Base-by-base conservation (phyloP, 2,888 invertebrate species). In the Volucella inflata region DNA sequence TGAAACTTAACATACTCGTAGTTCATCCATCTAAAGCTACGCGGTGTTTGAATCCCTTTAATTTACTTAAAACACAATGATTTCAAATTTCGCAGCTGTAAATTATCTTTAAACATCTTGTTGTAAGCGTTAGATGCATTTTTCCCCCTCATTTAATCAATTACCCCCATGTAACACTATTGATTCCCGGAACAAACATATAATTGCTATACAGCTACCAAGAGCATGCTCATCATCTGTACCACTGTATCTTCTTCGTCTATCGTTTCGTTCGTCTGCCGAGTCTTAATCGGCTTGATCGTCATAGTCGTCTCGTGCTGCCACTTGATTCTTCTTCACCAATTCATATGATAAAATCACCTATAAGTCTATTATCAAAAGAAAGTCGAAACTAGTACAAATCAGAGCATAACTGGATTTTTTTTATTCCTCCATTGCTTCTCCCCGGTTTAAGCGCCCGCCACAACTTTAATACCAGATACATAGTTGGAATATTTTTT, bases 371-470 rank as follows among this genome's bases (percentile, higher is more conserved):
- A 87, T 89, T 90, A 90, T 90, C 87, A 90, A 90, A 90, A 92
- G 92, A 92, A 91, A 92, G 91, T 91, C 90, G 89, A 91, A 91
- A 91, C 91, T 91, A 90, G 90, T 90, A 91, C 90, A 92, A 91
- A 91, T 91, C 90, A 92, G 91, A 91, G 92, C 92, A 92, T 91
- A 91, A 91, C 92, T 91, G 91, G 91, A 91, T 89, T 90, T 90
- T 90, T 89, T 90, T 90, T 89, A 88, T 89, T 55, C 68, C 72
- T 59, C 46, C 48, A 55, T 9, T 40, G 48, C 36, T 42, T 57
- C 17, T 75, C 50, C 12, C 38, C 70, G 59, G 48, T n/a, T 53
- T 71, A 65, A 38, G 59, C 44, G 60, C 16, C 50, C 67, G 57
- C 70, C 59, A 65, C 80, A 75, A 55, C 60, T 76, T 75, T 72